phyloP scores from a whole-genome alignment of 2,797 vertebrate genomes.

The Eremophila alpestris region DNA sequence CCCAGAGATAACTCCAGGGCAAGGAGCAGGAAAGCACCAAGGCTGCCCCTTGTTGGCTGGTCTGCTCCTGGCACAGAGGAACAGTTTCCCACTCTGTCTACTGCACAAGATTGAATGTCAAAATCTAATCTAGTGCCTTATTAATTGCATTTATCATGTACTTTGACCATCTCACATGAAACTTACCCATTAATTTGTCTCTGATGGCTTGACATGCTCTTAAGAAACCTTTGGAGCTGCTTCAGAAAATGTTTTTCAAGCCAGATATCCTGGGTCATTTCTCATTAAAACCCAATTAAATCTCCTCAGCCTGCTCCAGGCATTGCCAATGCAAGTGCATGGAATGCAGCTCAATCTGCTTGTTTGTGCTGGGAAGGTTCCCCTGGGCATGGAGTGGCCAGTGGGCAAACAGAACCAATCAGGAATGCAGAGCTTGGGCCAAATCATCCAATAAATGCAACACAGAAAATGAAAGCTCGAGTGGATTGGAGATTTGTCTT shows the following conservation, averaged over 20 bases:
- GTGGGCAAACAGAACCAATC: not conserved
- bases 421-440: not conserved
- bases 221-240: not conserved
- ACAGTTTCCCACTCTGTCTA: not conserved
- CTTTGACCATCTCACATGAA: not conserved
- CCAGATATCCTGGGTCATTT: not conserved
- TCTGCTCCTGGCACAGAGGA: not conserved
- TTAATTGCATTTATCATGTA: conserved; percentile 25
- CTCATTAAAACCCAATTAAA: not conserved
- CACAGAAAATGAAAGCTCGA: not conserved
- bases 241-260: not conserved
- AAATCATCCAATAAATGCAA: not conserved
- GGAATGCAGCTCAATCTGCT: not conserved
- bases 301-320: not conserved
- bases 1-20: not conserved
- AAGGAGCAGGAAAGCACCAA: not conserved
- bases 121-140: not conserved
- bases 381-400: not conserved
- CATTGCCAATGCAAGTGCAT: not conserved
- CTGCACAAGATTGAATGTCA: not conserved
- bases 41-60: not conserved
- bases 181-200: not conserved
- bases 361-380: not conserved
- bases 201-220: not conserved
- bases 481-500: no score